phyloP scores from a whole-genome alignment of 2,113 vertebrate species.

The Callorhinus ursinus region DNA sequence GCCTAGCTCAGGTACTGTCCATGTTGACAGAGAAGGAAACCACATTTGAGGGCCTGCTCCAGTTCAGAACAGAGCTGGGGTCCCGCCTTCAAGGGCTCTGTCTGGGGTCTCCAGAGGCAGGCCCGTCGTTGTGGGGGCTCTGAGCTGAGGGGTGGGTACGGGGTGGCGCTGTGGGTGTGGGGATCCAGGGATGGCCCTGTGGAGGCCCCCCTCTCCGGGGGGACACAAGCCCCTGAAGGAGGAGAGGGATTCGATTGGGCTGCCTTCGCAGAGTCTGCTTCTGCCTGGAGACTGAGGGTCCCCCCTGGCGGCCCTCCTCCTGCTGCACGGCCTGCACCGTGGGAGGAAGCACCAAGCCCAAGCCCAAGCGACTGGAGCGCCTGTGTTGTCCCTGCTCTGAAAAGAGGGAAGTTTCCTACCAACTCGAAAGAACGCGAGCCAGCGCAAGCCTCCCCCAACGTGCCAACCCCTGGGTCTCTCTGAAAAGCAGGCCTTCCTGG shows the following conservation, averaged over 20 bases:
- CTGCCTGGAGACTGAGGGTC: neutral
- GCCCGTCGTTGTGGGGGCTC: neutral
- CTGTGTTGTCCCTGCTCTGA: conserved; percentile 75
- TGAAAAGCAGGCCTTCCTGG: conserved; percentile 83
- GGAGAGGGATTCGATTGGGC: neutral
- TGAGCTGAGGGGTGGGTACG: fast-evolving
- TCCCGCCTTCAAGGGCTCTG: fast-evolving
- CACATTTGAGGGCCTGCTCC: neutral
- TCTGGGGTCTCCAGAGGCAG: neutral
- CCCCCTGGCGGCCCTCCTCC: neutral
- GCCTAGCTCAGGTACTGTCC: neutral
- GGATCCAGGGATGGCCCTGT: neutral
- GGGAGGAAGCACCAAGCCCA: conserved; percentile 48
- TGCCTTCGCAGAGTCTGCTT: neutral
- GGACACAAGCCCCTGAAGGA: neutral
- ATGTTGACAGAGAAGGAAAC: neutral
- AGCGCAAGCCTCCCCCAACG: neutral
- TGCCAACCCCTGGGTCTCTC: conserved; percentile 50
- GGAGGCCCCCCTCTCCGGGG: too few relatives aligned
- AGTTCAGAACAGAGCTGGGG: neutral
- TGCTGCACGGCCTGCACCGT: conserved; percentile 10
- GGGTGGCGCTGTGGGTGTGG: neutral
- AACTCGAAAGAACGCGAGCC: conserved; percentile 64
- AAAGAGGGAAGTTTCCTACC: conserved; percentile 62
- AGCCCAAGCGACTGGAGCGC: conserved; percentile 28